phyloP scores from a whole-genome alignment of 2,888 invertebrate species.

The Archips crataeganus region DNA sequence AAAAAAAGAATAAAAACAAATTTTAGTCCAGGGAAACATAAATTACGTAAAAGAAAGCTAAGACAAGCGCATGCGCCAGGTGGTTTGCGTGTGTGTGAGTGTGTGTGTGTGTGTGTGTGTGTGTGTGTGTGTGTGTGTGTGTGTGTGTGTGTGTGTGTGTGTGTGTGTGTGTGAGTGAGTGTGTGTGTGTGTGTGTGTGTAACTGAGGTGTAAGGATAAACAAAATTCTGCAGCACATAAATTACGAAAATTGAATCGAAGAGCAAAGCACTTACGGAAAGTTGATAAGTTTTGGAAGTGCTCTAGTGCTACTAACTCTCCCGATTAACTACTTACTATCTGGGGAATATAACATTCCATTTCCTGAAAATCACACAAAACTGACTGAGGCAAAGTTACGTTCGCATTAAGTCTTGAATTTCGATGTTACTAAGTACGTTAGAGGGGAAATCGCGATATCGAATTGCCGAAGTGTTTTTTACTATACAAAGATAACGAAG shows the following conservation, averaged over 20 bases:
- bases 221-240: not conserved
- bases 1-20: too few species aligned
- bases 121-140: too few species aligned
- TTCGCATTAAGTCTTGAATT: constrained; percentile 6
- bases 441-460: not conserved
- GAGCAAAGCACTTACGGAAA: too few species aligned
- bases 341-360: constrained; percentile 9
- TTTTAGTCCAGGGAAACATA: too few species aligned
- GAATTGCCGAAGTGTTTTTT: constrained; percentile 4
- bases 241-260: constrained; percentile 17
- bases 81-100: too few species aligned
- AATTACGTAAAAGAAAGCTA: too few species aligned
- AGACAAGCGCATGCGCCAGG: too few species aligned
- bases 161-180: too few species aligned
- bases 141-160: too few species aligned
- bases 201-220: not conserved
- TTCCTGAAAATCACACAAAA: constrained; percentile 1
- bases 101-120: too few species aligned
- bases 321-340: constrained; percentile 11
- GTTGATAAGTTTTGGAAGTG: not conserved
- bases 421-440: not conserved
- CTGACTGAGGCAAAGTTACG: not conserved
- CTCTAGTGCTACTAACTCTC: not conserved
- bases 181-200: too few species aligned
- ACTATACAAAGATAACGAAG: not conserved